These are phyloP conservation scores for Masticophis lateralis DNA, from an alignment of 2,797 vertebrate genomes.

Conservation along the genomic window DNA sequence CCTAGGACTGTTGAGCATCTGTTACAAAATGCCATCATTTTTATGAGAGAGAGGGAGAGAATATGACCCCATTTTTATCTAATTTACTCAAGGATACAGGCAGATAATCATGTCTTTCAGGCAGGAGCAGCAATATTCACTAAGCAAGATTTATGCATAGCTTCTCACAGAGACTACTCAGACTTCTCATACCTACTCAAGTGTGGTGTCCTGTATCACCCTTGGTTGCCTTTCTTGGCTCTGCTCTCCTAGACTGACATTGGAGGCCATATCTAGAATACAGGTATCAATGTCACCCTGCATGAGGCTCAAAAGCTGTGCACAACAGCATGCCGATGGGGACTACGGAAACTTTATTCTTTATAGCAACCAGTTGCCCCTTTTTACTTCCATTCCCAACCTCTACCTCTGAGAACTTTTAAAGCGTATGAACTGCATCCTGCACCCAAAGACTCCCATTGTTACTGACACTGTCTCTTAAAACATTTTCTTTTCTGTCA, in stretches of 20 bases:
- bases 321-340: not conserved
- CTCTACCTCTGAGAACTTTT: not conserved
- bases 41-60: not conserved
- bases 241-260: not conserved
- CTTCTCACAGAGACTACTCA: not conserved
- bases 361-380: not conserved
- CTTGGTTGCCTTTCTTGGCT: not conserved
- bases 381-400: not conserved
- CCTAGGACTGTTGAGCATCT: not conserved
- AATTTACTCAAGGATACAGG: not conserved
- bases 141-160: not conserved
- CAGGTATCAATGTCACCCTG: not conserved
- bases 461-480: not conserved
- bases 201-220: not conserved
- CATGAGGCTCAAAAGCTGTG: not conserved
- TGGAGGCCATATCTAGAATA: not conserved
- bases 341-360: not conserved
- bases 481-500: not conserved
- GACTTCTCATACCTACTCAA: not conserved
- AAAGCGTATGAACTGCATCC: not conserved
- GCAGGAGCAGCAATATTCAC: not conserved
- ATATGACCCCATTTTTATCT: not conserved
- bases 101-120: not conserved
- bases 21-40: not conserved
- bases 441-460: not conserved